Conservation (phyloP, 1,140 invertebrate genomes). For the Pseudomyrmex sp. region DNA sequence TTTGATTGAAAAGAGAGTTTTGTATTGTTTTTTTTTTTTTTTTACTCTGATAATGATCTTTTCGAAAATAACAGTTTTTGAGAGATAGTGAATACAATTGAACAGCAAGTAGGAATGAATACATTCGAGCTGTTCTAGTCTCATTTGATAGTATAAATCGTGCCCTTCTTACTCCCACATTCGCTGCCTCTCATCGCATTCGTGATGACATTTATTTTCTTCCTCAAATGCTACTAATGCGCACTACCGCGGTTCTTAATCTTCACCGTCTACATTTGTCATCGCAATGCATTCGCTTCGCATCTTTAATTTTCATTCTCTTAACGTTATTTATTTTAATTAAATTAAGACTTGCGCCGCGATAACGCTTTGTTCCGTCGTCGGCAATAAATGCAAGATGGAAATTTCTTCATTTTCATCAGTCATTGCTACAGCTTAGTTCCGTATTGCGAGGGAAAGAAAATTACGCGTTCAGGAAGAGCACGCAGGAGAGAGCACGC, state of each 20-base stretch:
- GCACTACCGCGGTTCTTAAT: neutral
- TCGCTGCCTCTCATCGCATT: constrained; percentile 26
- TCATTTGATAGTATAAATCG: constrained; percentile 48
- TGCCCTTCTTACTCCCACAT: constrained; percentile 38
- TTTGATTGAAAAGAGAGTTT: too few relatives aligned
- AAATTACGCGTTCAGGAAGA: neutral
- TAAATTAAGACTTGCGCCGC: neutral
- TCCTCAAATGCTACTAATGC: constrained; percentile 11
- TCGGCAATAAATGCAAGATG: neutral
- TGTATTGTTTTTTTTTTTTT: too few relatives aligned
- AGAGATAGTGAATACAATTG: constrained; percentile 16
- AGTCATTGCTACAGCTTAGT: neutral
- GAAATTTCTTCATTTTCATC: neutral
- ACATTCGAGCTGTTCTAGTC: constrained; percentile 3
- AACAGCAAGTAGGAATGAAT: constrained; percentile 22
- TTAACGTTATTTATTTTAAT: too few relatives aligned
- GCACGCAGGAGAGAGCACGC: neutral
- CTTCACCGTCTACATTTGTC: neutral
- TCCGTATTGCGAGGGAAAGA: neutral
- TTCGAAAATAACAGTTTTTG: neutral
- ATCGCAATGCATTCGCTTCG: too few relatives aligned
- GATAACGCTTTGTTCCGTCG: neutral
- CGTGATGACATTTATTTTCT: constrained; percentile 37
- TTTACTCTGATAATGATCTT: neutral
- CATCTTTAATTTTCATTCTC: too few relatives aligned